Evolutionary conservation across 1,140 invertebrate species (phyloP).

Genomic region (Pseudomyrmex pallidus): DNA sequence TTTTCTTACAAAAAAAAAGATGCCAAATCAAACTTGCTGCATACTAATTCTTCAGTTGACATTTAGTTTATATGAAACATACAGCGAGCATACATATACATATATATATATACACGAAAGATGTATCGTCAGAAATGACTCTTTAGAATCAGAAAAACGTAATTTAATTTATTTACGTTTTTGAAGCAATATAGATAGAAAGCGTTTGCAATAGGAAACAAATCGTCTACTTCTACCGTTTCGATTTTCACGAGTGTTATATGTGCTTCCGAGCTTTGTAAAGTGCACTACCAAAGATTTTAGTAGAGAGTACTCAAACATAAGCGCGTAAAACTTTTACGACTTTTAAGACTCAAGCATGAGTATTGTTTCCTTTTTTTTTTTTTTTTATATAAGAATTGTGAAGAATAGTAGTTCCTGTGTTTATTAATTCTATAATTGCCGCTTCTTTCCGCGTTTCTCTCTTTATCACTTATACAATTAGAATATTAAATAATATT

Average conservation of each 20-base stretch:
- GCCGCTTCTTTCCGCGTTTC: neutral
- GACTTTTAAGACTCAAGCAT: neutral
- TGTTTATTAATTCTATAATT: conserved; percentile 21
- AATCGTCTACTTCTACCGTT: neutral
- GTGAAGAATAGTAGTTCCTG: conserved; percentile 29
- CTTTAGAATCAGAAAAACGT: conserved; percentile 1
- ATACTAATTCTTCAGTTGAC: neutral
- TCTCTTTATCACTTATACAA: neutral
- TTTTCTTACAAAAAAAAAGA: conserved; percentile 14
- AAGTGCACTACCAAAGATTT: conserved; percentile 39
- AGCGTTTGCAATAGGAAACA: conserved; percentile 14
- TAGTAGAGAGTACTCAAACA: conserved; percentile 5
- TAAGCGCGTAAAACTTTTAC: conserved; percentile 22
- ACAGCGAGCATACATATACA: neutral
- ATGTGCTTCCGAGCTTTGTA: conserved; percentile 34
- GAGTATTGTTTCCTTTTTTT: conserved; percentile 41
- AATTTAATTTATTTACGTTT: neutral
- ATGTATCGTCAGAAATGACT: conserved; percentile 17
- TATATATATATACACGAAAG: neutral
- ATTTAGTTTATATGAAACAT: neutral
- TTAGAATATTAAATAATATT: conserved; percentile 2
- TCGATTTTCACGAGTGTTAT: conserved; percentile 7
- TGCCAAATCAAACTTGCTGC: conserved; percentile 22
- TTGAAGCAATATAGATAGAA: neutral
- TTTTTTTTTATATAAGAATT: conserved; percentile 2